Percentiles rank a stretch among this genome's conserved stretches.
These are phyloP conservation scores for Emesis furor DNA, from an alignment of 2,888 invertebrate species.

Conservation along the genomic window DNA sequence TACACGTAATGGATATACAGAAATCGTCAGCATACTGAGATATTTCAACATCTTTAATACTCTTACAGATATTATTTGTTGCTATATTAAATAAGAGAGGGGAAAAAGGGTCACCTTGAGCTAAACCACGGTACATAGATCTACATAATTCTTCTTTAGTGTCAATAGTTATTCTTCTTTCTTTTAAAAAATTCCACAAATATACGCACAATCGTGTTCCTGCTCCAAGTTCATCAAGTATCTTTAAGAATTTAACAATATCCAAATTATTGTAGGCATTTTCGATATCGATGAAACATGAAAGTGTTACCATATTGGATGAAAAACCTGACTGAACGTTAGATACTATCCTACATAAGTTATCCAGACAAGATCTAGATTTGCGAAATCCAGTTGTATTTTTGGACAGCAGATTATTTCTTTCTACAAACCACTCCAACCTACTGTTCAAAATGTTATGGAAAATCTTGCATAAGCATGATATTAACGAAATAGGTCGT, in stretches of 20 bases:
- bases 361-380: constrained; percentile 54
- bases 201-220: constrained; percentile 43
- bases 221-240: constrained; percentile 41
- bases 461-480: constrained; percentile 68
- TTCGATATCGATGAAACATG: constrained; percentile 73
- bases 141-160: not conserved
- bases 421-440: constrained; percentile 68
- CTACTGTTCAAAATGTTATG: constrained; percentile 59
- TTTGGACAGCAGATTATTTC: constrained; percentile 36
- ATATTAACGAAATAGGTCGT: constrained; percentile 50
- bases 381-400: constrained; percentile 56
- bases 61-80: constrained; percentile 23
- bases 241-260: constrained; percentile 29
- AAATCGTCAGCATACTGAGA: constrained; percentile 37
- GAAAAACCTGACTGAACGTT: constrained; percentile 62
- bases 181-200: constrained; percentile 33
- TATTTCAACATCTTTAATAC: not conserved
- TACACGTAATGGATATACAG: not conserved
- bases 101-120: constrained; percentile 35
- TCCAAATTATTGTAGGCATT: constrained; percentile 45
- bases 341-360: constrained; percentile 37
- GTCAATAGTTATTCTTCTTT: constrained; percentile 27
- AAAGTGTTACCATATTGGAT: constrained; percentile 53
- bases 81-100: constrained; percentile 36
- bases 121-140: not conserved